A percentile compares a stretch with the other conserved stretches of the same genome.
phyloP scores from a whole-genome alignment of 2,113 vertebrate genomes.

The Arizona elegans region DNA sequence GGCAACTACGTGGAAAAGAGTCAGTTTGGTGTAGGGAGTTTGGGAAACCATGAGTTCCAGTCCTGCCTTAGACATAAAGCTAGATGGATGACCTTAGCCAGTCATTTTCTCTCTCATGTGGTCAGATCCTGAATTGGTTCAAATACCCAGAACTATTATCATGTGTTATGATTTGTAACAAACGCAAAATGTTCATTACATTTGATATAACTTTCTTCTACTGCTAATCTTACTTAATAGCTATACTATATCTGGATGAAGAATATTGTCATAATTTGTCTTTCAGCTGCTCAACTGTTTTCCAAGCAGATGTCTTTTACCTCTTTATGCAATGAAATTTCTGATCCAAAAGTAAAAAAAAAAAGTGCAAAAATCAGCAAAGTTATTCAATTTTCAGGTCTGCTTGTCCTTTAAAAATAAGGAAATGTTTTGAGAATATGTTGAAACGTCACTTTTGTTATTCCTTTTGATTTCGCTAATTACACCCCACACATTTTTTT shows the following conservation, averaged over 20 bases:
- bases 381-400: slow-evolving; percentile 30
- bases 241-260: neutral
- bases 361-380: slow-evolving; percentile 38
- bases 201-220: neutral
- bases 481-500: slow-evolving; percentile 42
- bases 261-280: neutral
- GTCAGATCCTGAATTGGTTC: neutral
- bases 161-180: neutral
- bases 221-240: neutral
- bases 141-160: neutral
- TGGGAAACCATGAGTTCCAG: neutral
- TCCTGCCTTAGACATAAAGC: neutral
- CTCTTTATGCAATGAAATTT: neutral
- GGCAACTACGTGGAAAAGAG: neutral
- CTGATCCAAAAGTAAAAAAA: neutral
- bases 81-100: neutral
- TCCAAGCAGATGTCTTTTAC: slow-evolving; percentile 36
- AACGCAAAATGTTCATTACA: neutral
- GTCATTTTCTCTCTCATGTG: neutral
- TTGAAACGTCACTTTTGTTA: slow-evolving; percentile 36
- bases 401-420: slow-evolving; percentile 1
- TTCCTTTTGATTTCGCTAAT: slow-evolving; percentile 54
- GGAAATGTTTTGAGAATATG: slow-evolving; percentile 27
- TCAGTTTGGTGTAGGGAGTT: neutral
- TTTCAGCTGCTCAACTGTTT: neutral